Base-by-base conservation (phyloP, 2,888 invertebrate genomes). In the Eupithecia dodoneata region DNA sequence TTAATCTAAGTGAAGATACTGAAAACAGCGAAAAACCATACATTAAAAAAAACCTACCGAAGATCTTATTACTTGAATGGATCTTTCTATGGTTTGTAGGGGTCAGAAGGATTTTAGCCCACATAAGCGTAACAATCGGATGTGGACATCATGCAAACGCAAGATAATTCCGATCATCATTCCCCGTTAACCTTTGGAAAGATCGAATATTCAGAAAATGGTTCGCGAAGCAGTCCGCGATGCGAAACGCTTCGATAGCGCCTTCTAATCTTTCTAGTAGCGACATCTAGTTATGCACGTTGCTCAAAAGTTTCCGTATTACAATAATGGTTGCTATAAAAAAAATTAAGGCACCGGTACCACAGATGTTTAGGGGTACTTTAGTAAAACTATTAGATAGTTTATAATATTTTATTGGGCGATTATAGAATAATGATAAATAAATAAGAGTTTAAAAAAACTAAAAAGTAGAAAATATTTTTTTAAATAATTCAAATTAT, bases 101-200 rank as follows among this genome's bases (percentile, higher is more conserved):
- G 90, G 93, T 93, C 93, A 94, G 94, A 84, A 81, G 87, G 90
- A 88, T 87, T 94, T 93, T 91, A 79, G 92, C 92, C 93, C 94
- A 88, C 90, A 49, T 82, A 88, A 81, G 94, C 94, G 94, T 94
- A 94, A 94, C 94, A 92, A 76, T 93, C 91, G 94, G 91, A 81
- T 86, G 81, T 90, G 93, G 92, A 92, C 94, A 47, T 94, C 94
- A 94, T 85, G 88, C 94, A 94, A 88, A 76, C 91, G 93, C 91
- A 85, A 88, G 94, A 71, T 75, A 12, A 83, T 86, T 87, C 94
- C 93, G 87, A 93, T 94, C 94, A 94, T 94, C 94, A 94, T 88
- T 78, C 94, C 93, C 94, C 93, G 88, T 94, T 85, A 93, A 94
- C 94, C 94, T 93, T 93, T 91, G 86, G 94, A 94, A 94, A 94